These are phyloP conservation scores for Perodicticus potto DNA, from an alignment of 2,797 vertebrate genomes.

Conservation along the genomic window DNA sequence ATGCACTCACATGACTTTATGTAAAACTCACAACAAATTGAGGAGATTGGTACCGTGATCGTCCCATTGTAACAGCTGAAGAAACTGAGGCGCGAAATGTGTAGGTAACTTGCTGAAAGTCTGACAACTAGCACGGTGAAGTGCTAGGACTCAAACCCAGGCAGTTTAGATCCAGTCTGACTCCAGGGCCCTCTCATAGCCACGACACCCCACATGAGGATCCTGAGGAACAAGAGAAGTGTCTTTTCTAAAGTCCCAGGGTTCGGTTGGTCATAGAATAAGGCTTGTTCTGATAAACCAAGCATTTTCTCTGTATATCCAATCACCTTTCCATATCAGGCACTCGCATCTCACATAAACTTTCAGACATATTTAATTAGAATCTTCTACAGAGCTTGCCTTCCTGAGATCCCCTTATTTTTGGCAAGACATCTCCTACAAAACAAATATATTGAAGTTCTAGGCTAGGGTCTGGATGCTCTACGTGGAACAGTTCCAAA, in stretches of 20 bases:
- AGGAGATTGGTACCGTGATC: not conserved
- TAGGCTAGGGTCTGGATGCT: not conserved
- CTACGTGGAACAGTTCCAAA: constrained; percentile 2
- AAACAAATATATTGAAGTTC: not conserved
- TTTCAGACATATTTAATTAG: not conserved
- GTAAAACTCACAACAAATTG: too few relatives aligned
- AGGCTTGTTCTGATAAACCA: not conserved
- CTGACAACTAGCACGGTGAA: not conserved
- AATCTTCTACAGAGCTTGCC: not conserved
- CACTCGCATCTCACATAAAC: not conserved
- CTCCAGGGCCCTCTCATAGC: not conserved
- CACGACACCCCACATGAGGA: not conserved
- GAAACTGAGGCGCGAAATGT: not conserved
- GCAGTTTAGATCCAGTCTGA: not conserved
- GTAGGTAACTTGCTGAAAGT: not conserved
- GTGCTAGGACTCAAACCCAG: not conserved
- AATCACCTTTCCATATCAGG: not conserved
- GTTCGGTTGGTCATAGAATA: not conserved
- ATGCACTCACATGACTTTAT: too few relatives aligned
- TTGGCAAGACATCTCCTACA: not conserved
- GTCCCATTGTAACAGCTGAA: not conserved
- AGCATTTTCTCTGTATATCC: not conserved
- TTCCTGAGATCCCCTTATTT: not conserved
- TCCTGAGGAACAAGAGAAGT: not conserved
- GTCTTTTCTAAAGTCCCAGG: not conserved